These are phyloP conservation scores for Ornithoptera alexandrae DNA, from an alignment of 2,888 invertebrate genomes.

Conservation along the genomic window DNA sequence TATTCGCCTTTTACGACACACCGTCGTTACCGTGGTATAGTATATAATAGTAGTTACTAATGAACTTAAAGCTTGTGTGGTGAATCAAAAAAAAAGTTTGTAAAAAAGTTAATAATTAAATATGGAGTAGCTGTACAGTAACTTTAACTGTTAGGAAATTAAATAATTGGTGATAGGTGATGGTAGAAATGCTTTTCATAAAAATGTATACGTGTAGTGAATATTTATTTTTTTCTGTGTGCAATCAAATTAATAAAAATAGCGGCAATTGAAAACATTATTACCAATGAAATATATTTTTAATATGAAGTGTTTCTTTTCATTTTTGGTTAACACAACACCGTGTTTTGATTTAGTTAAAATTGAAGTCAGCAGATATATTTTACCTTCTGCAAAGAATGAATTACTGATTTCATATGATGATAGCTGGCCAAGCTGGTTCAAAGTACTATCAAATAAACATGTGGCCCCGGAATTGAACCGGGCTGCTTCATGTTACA, in stretches of 20 bases:
- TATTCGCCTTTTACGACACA: too few species aligned
- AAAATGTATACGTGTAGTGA: background rate
- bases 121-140: background rate
- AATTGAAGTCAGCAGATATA: too few species aligned
- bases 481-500: too few species aligned
- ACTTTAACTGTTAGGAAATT: constrained; percentile 1
- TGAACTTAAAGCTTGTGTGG: background rate
- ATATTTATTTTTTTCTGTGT: background rate
- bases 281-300: too few species aligned
- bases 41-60: background rate
- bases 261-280: background rate
- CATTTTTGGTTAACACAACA: too few species aligned
- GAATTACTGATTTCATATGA: too few species aligned
- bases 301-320: background rate
- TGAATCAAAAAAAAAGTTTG: background rate
- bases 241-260: constrained; percentile 10
- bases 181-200: constrained; percentile 1
- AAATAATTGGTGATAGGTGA: background rate
- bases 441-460: too few species aligned
- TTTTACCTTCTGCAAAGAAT: too few species aligned
- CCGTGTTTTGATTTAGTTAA: too few species aligned
- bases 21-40: too few species aligned
- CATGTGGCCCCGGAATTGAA: too few species aligned
- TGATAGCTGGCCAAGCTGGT: too few species aligned
- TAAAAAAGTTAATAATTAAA: constrained; percentile 5